phyloP scores from a whole-genome alignment of 2,113 vertebrate genomes.

The Dicentrarchus labrax region DNA sequence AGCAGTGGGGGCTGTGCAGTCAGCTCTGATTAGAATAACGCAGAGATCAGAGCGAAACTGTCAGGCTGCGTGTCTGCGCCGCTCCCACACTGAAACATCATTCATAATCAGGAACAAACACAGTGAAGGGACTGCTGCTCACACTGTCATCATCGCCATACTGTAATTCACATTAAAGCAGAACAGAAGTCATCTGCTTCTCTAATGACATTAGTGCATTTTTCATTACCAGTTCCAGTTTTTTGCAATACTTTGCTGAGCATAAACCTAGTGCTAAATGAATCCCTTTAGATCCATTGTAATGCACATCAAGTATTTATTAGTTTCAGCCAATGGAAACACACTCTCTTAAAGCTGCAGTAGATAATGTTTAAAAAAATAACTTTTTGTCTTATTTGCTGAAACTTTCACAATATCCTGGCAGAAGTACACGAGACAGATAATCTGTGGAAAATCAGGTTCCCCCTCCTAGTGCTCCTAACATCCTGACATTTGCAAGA shows the following conservation, averaged over 20 bases:
- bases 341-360: background rate
- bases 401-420: no score
- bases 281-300: background rate
- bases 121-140: background rate
- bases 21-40: background rate
- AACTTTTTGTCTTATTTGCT: no score
- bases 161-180: background rate
- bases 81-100: background rate
- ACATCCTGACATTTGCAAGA: no score
- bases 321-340: background rate
- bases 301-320: background rate
- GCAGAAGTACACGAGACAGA: no score
- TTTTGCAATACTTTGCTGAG: no score
- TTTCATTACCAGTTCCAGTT: no score
- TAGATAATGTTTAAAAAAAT: no score
- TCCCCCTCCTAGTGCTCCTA: no score
- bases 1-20: background rate
- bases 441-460: no score
- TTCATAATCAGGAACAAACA: conserved; percentile 3
- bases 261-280: no score
- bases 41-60: background rate
- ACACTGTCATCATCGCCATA: background rate
- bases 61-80: background rate
- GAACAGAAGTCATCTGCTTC: background rate
- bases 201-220: no score